These are phyloP conservation scores for Probaryconus sp. DNA, from an alignment of 1,140 invertebrate species.

Conservation along the genomic window DNA sequence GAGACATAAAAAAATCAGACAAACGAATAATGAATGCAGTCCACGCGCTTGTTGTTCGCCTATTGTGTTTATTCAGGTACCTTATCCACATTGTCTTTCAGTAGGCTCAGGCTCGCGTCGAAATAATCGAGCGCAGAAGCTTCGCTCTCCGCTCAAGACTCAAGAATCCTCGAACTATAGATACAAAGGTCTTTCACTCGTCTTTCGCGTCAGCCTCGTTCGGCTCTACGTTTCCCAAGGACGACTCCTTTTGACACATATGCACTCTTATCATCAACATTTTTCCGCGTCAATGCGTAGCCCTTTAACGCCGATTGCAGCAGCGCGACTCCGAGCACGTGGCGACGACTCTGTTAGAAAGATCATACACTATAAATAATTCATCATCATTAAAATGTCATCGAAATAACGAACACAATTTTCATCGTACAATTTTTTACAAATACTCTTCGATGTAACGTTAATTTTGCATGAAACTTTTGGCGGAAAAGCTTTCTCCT, in stretches of 20 bases:
- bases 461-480: no score
- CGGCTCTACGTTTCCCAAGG: conserved; percentile 30
- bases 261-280: conserved; percentile 21
- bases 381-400: no score
- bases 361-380: no score
- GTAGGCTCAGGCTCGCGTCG: conserved; percentile 1
- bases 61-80: conserved; percentile 38
- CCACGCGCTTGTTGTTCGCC: conserved; percentile 23
- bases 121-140: conserved; percentile 22
- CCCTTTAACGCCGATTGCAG: conserved; percentile 38
- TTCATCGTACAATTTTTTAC: no score
- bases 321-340: no score
- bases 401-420: no score
- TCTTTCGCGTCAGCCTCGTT: conserved; percentile 41
- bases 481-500: no score
- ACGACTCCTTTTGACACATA: conserved; percentile 42
- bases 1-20: conserved; percentile 9
- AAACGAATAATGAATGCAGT: conserved; percentile 26
- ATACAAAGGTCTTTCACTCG: conserved; percentile 41
- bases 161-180: no score
- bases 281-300: conserved; percentile 47
- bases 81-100: conserved; percentile 31
- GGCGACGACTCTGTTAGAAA: no score
- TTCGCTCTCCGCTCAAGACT: conserved; percentile 12
- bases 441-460: no score